phyloP scores from a whole-genome alignment of 2,113 vertebrate genomes.

The Cyprinodon brontotheroides region DNA sequence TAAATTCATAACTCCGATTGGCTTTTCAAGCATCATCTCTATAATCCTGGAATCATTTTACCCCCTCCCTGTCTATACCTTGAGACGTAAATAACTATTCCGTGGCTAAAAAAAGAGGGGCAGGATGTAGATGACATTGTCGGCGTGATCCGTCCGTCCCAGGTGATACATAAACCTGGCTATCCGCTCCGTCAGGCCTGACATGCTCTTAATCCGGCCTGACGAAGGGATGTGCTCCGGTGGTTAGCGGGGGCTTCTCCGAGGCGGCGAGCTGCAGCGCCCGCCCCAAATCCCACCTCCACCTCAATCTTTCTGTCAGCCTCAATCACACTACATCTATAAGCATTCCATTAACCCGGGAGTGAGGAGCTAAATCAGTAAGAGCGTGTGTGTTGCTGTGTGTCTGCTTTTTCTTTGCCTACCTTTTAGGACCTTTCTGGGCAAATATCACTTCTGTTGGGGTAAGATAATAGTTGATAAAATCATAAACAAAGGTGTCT shows the following conservation, averaged over 20 bases:
- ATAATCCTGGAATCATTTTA: constrained; percentile 66
- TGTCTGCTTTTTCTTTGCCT: constrained; percentile 4
- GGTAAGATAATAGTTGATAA: too few species aligned
- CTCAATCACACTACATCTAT: constrained; percentile 60
- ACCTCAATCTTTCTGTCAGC: constrained; percentile 61
- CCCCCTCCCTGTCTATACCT: constrained; percentile 33
- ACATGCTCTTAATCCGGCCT: constrained; percentile 68
- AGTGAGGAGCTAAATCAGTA: constrained; percentile 66
- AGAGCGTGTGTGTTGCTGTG: constrained; percentile 30
- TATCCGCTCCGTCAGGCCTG: constrained; percentile 59
- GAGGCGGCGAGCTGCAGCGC: constrained; percentile 38
- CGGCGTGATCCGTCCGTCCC: constrained; percentile 20
- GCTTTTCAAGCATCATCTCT: constrained; percentile 64
- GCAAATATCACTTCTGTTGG: background rate
- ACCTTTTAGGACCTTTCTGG: background rate
- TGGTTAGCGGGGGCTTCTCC: constrained; percentile 60
- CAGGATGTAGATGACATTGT: constrained; percentile 45
- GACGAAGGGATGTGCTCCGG: constrained; percentile 67
- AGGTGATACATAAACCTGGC: constrained; percentile 47
- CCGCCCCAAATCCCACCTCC: constrained; percentile 68
- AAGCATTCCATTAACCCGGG: constrained; percentile 77
- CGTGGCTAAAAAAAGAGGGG: constrained; percentile 64
- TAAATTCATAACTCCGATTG: constrained; percentile 66
- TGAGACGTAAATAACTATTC: constrained; percentile 58
- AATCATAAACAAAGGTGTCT: too few species aligned